A percentile compares a stretch with the other conserved stretches of the same genome.
These are phyloP conservation scores for Anthophora plumipes DNA, from an alignment of 2,888 invertebrate genomes.

Conservation along the genomic window DNA sequence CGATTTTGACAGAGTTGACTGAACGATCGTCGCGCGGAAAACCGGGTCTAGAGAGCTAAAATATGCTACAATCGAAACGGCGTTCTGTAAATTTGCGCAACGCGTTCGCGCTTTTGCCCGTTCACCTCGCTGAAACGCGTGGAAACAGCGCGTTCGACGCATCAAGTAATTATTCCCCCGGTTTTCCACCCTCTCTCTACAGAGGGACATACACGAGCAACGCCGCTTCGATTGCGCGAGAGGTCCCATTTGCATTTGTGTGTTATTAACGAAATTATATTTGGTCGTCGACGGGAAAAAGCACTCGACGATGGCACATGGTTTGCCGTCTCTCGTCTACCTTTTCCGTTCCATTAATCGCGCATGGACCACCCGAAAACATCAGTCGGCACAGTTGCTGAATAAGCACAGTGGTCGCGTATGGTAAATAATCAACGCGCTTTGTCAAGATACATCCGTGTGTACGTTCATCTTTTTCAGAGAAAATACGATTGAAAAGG, in stretches of 20 bases:
- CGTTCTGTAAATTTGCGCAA: constrained; percentile 43
- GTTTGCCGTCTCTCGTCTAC: background rate
- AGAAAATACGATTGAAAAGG: background rate
- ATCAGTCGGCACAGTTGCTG: constrained; percentile 12
- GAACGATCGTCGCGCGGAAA: background rate
- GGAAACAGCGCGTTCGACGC: constrained; percentile 16
- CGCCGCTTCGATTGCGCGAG: constrained; percentile 36
- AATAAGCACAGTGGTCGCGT: background rate
- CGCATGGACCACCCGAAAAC: constrained; percentile 17
- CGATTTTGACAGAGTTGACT: constrained; percentile 24
- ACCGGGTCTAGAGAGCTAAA: background rate
- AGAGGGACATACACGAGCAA: too few relatives aligned
- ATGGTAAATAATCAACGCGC: constrained; percentile 9
- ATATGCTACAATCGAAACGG: constrained; percentile 1
- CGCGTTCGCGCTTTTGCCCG: constrained; percentile 9
- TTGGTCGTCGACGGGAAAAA: constrained; percentile 23
- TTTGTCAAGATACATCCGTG: too few relatives aligned
- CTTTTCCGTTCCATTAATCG: constrained; percentile 46
- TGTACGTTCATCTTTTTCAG: background rate
- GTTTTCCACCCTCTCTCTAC: background rate
- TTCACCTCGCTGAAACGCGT: background rate
- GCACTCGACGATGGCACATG: constrained; percentile 1
- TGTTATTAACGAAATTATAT: constrained; percentile 60
- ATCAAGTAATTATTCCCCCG: constrained; percentile 42
- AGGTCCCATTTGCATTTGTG: constrained; percentile 49